These are phyloP conservation scores for Apus apus DNA, from an alignment of 2,113 vertebrate species.

Conservation along the genomic window DNA sequence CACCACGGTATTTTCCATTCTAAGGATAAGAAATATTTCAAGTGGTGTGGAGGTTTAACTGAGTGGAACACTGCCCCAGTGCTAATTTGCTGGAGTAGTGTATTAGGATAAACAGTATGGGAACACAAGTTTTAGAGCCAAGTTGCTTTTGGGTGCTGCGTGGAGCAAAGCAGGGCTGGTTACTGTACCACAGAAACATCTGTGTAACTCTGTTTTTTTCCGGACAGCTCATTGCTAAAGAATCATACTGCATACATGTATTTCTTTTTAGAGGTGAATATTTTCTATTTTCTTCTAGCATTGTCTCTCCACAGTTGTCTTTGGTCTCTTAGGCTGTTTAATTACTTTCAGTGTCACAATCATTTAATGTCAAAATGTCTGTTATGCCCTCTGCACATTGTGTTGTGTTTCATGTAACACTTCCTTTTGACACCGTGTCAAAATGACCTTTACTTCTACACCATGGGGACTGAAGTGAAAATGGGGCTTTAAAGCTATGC, in stretches of 20 bases:
- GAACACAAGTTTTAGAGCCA: neutral
- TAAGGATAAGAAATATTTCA: neutral
- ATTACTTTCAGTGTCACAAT: neutral
- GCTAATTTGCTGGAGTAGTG: neutral
- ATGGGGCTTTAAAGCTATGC: neutral
- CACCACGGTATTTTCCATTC: neutral
- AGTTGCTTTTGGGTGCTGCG: neutral
- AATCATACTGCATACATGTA: neutral
- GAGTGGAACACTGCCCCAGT: neutral
- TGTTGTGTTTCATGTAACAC: neutral
- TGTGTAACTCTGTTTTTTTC: neutral
- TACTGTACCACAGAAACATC: neutral
- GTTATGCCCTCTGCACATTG: neutral
- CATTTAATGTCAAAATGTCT: neutral
- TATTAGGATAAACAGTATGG: neutral
- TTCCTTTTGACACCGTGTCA: neutral
- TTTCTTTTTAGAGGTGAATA: neutral
- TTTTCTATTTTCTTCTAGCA: neutral
- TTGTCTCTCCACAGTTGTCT: neutral
- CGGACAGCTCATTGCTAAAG: neutral
- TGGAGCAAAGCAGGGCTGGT: neutral
- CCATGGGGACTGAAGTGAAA: neutral
- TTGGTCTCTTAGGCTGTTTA: neutral
- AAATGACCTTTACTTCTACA: neutral
- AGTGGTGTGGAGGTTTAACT: neutral